A percentile compares a stretch with the other conserved stretches of the same genome.
Conservation (phyloP, 2,797 vertebrate genomes). For the Numenius phaeopus region DNA sequence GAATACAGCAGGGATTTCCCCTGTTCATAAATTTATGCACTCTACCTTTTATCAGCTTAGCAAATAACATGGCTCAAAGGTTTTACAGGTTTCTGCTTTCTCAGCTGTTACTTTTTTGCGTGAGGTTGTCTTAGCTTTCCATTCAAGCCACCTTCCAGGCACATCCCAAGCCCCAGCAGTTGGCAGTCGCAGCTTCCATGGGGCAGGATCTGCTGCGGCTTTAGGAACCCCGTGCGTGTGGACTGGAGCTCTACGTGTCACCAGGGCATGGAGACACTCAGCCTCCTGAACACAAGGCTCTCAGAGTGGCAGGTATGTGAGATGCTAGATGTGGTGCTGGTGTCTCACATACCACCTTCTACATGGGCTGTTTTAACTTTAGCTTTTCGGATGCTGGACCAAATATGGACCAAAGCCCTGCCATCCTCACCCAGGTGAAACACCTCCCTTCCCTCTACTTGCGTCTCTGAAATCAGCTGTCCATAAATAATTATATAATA, state of each 20-base stretch:
- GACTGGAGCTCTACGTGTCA: not conserved
- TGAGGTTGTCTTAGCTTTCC: not conserved
- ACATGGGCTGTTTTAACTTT: not conserved
- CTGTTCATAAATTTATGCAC: slow-evolving; percentile 14
- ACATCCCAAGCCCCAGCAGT: not conserved
- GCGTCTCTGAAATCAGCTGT: not conserved
- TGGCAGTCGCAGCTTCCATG: not conserved
- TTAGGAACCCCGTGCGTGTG: fast-evolving
- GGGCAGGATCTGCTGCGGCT: not conserved
- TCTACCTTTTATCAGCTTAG: slow-evolving; percentile 53
- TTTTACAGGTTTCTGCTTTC: slow-evolving; percentile 54
- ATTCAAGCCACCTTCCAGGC: not conserved
- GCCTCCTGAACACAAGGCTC: not conserved
- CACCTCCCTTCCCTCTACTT: not conserved
- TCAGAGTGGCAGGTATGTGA: not conserved
- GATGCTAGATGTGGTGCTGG: not conserved
- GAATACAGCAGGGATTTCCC: slow-evolving; percentile 52
- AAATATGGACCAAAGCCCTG: not conserved
- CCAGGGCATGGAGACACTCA: not conserved
- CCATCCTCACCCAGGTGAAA: not conserved
- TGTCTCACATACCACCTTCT: not conserved
- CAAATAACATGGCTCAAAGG: slow-evolving; percentile 62
- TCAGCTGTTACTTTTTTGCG: not conserved
- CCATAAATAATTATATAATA: not conserved
- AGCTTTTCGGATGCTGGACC: not conserved